Evolutionary conservation across 2,888 invertebrate genomes (phyloP).

Genomic region (Aleiodes leptofemur): DNA sequence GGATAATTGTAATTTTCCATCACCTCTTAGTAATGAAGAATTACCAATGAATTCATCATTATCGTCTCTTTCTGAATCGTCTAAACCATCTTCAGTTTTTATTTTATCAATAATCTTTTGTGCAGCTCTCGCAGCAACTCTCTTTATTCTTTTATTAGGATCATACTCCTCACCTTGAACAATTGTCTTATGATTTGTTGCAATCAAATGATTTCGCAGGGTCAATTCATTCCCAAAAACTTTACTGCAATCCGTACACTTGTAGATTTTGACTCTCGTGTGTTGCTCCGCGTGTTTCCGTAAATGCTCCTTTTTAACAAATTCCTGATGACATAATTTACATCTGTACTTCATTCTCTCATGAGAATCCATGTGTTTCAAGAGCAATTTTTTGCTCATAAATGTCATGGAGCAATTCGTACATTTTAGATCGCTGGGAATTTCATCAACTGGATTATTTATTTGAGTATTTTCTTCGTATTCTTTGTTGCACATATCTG

Average conservation of each 20-base stretch:
- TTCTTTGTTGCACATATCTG: conserved; percentile 49
- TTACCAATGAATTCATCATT: conserved; percentile 52
- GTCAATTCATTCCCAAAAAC: conserved; percentile 70
- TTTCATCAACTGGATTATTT: conserved; percentile 35
- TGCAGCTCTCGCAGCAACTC: conserved; percentile 72
- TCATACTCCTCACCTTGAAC: conserved; percentile 70
- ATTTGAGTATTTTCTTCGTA: conserved; percentile 30
- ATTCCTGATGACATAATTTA: conserved; percentile 66
- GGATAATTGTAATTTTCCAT: conserved; percentile 40
- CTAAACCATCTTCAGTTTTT: conserved; percentile 67
- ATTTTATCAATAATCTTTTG: conserved; percentile 73
- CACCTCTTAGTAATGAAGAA: not conserved
- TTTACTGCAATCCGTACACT: conserved; percentile 71
- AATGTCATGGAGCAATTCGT: conserved; percentile 61
- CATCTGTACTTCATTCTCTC: conserved; percentile 59
- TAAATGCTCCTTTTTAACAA: conserved; percentile 64
- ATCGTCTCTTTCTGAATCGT: conserved; percentile 63
- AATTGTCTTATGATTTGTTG: conserved; percentile 71
- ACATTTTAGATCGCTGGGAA: conserved; percentile 58
- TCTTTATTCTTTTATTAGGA: conserved; percentile 71
- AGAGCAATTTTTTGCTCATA: conserved; percentile 60
- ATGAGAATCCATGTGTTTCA: conserved; percentile 63
- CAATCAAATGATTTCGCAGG: conserved; percentile 72
- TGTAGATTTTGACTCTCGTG: conserved; percentile 60
- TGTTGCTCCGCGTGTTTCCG: conserved; percentile 67